Conservation (phyloP, 2,888 invertebrate species). For the Drosophila subquinaria region DNA sequence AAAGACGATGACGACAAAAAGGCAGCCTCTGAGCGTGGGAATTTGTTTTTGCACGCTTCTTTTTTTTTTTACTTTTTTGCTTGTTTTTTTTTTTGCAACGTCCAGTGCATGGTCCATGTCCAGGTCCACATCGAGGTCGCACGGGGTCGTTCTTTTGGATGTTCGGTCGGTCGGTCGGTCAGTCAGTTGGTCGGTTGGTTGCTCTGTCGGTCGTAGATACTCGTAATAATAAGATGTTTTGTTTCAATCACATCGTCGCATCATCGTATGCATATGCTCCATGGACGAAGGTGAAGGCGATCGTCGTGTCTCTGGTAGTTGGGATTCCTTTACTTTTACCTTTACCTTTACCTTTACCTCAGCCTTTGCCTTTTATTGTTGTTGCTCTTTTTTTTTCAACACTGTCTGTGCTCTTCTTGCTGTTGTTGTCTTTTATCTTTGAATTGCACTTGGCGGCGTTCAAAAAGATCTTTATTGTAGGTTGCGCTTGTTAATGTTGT, state of each 20-base stretch:
- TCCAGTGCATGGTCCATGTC: constrained; percentile 38
- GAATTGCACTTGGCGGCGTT: constrained; percentile 42
- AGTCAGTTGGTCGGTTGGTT: constrained; percentile 12
- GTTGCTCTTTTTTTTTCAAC: constrained; percentile 38
- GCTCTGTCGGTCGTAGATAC: constrained; percentile 57
- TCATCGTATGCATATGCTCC: constrained; percentile 50
- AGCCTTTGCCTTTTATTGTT: constrained; percentile 18
- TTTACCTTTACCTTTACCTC: constrained; percentile 13
- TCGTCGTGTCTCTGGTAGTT: constrained; percentile 35
- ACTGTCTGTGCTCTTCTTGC: constrained; percentile 22
- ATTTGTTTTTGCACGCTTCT: constrained; percentile 74
- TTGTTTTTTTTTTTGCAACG: constrained; percentile 21
- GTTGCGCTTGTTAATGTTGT: constrained; percentile 29
- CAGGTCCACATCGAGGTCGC: constrained; percentile 72
- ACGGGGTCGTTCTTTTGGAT: constrained; percentile 73
- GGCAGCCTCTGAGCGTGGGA: constrained; percentile 73
- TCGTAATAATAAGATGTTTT: constrained; percentile 77
- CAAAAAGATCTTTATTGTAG: constrained; percentile 48
- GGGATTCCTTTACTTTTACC: constrained; percentile 24
- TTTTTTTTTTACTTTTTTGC: constrained; percentile 37
- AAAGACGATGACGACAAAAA: constrained; percentile 51
- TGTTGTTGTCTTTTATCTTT: constrained; percentile 40
- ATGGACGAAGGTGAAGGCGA: constrained; percentile 46
- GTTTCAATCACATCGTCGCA: constrained; percentile 81
- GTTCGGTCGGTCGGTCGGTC: constrained; percentile 28